Conservation (phyloP, 2,113 vertebrate genomes). For the Burhinus oedicnemus region DNA sequence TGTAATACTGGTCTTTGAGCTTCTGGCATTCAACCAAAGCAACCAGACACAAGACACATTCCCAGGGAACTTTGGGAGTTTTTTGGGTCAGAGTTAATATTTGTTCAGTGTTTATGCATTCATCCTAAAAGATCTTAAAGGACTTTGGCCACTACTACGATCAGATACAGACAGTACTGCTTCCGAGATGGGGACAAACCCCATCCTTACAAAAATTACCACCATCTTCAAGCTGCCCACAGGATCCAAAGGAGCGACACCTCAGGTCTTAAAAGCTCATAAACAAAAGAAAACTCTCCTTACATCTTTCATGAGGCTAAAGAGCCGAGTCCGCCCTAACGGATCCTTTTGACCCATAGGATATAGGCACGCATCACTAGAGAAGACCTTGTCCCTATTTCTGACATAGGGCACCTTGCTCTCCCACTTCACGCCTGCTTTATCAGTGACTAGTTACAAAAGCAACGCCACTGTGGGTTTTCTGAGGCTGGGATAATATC, state of each 20-base stretch:
- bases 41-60: neutral
- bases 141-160: neutral
- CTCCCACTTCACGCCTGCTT: too few relatives aligned
- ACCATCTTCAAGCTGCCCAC: neutral
- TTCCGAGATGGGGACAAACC: neutral
- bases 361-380: accelerated
- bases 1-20: neutral
- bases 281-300: neutral
- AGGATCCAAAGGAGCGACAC: neutral
- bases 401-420: neutral
- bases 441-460: neutral
- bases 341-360: neutral
- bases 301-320: neutral
- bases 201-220: neutral
- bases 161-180: neutral
- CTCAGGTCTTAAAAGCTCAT: neutral
- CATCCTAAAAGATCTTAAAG: neutral
- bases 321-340: neutral
- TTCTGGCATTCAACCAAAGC: neutral
- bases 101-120: neutral
- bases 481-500: accelerated
- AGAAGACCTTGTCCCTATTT: neutral
- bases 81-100: neutral
- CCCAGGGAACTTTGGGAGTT: neutral
- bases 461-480: accelerated